Percentiles rank a stretch among this genome's conserved stretches.
Evolutionary conservation across 2,113 vertebrate species (phyloP).

Genomic region (Entelurus aequoreus): DNA sequence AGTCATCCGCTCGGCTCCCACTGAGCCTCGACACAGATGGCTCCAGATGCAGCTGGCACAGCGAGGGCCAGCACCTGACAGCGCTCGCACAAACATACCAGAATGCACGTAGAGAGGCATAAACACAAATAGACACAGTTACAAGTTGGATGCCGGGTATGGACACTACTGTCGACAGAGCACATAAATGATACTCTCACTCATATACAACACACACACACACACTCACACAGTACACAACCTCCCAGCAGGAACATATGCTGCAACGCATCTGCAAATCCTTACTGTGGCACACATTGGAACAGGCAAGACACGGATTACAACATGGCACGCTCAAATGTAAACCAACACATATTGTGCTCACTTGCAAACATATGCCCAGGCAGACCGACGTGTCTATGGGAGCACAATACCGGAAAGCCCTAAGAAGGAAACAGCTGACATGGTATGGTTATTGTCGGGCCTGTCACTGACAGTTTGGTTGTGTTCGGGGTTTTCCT

Average conservation of each 20-base stretch:
- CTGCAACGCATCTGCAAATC: conserved; percentile 60
- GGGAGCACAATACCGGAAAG: conserved; percentile 47
- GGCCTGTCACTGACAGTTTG: too few relatives aligned
- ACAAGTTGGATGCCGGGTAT: conserved; percentile 29
- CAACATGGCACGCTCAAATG: conserved; percentile 36
- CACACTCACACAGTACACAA: conserved; percentile 42
- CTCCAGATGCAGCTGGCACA: conserved; percentile 72
- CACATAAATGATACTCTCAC: conserved; percentile 43
- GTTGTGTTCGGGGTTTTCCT: too few relatives aligned
- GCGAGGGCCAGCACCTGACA: conserved; percentile 69
- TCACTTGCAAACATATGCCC: conserved; percentile 61
- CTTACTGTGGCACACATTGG: conserved; percentile 55
- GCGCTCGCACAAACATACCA: conserved; percentile 33
- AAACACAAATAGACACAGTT: conserved; percentile 22
- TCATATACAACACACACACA: conserved; percentile 44
- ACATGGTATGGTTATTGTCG: too few relatives aligned
- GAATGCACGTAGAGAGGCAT: conserved; percentile 30
- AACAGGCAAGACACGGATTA: conserved; percentile 63
- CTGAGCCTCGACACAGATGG: conserved; percentile 69
- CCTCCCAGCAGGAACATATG: conserved; percentile 69
- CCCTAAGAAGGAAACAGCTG: conserved; percentile 31
- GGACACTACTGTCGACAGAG: conserved; percentile 43
- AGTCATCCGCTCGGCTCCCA: conserved; percentile 61
- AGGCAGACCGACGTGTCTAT: conserved; percentile 44
- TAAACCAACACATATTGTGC: conserved; percentile 61